Conservation (phyloP, 2,113 vertebrate genomes). For the Platichthys stellatus region DNA sequence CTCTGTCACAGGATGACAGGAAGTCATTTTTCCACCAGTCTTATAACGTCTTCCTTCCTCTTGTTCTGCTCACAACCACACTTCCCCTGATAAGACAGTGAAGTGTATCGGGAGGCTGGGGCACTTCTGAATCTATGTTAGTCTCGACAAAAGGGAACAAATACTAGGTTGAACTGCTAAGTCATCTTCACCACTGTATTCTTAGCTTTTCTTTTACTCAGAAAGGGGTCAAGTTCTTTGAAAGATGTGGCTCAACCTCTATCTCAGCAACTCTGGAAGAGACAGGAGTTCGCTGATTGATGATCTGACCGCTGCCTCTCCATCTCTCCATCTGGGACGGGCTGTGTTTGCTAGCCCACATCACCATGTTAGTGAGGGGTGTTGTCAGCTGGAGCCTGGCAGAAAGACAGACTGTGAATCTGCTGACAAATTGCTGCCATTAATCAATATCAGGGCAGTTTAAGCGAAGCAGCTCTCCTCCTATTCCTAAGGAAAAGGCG, state of each 20-base stretch:
- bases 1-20: not conserved
- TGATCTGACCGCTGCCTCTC: constrained; percentile 57
- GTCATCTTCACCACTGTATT: constrained; percentile 42
- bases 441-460: constrained; percentile 46
- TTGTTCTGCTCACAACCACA: constrained; percentile 13
- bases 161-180: constrained; percentile 33
- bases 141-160: not conserved
- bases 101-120: not conserved
- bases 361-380: constrained; percentile 24
- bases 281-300: constrained; percentile 58
- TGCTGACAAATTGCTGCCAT: constrained; percentile 58
- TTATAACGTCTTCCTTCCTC: constrained; percentile 6
- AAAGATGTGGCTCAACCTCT: constrained; percentile 36
- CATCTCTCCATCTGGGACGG: constrained; percentile 56
- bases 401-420: constrained; percentile 24
- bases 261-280: constrained; percentile 23
- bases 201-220: constrained; percentile 17
- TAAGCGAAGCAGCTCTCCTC: constrained; percentile 18
- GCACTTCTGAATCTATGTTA: constrained; percentile 7
- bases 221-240: constrained; percentile 19
- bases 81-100: not conserved
- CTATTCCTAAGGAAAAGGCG: constrained; percentile 26
- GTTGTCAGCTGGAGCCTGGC: constrained; percentile 18
- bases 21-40: not conserved
- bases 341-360: constrained; percentile 33